Percentiles rank a stretch among this genome's conserved stretches.
phyloP scores from a whole-genome alignment of 1,140 invertebrate species.

The Aleiodes sp. region DNA sequence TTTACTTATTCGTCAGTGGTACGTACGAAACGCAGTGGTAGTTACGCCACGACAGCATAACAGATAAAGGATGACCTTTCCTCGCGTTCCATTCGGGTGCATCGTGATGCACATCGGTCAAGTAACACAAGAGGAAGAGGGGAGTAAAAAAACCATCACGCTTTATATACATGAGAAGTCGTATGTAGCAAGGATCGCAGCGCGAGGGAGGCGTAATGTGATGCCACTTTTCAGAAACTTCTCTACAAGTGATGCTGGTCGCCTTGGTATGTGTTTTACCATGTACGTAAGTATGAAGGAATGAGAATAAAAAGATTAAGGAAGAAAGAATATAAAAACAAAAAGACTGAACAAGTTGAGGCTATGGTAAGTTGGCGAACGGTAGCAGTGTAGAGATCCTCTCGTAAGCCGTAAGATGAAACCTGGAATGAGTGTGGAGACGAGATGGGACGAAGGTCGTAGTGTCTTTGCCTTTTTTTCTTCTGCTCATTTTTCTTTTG shows the following conservation, averaged over 20 bases:
- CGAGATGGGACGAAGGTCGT: too few relatives aligned
- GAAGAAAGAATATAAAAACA: too few relatives aligned
- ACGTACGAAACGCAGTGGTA: slow-evolving; percentile 1
- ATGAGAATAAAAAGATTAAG: too few relatives aligned
- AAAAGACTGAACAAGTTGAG: too few relatives aligned
- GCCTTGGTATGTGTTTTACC: too few relatives aligned
- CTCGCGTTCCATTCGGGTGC: slow-evolving; percentile 35
- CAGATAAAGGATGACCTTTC: slow-evolving; percentile 38
- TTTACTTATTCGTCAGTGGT: too few relatives aligned
- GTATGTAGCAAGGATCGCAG: slow-evolving; percentile 16
- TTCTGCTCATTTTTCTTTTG: too few relatives aligned
- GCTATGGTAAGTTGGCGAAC: not conserved
- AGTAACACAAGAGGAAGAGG: not conserved
- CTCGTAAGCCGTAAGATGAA: slow-evolving; percentile 50
- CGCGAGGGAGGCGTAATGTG: slow-evolving; percentile 37
- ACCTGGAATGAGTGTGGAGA: slow-evolving; percentile 23
- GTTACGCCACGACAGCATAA: slow-evolving; percentile 20
- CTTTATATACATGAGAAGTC: not conserved
- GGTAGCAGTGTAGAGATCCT: slow-evolving; percentile 35
- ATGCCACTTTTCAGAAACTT: slow-evolving; percentile 44
- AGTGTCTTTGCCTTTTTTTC: too few relatives aligned
- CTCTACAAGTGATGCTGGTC: slow-evolving; percentile 2
- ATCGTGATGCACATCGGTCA: slow-evolving; percentile 35
- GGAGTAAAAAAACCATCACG: slow-evolving; percentile 31
- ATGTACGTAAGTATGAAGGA: not conserved